These are phyloP conservation scores for Haliclona indistincta DNA, from an alignment of 37 sponge, comb jelly and placozoan genomes.

Conservation along the genomic window DNA sequence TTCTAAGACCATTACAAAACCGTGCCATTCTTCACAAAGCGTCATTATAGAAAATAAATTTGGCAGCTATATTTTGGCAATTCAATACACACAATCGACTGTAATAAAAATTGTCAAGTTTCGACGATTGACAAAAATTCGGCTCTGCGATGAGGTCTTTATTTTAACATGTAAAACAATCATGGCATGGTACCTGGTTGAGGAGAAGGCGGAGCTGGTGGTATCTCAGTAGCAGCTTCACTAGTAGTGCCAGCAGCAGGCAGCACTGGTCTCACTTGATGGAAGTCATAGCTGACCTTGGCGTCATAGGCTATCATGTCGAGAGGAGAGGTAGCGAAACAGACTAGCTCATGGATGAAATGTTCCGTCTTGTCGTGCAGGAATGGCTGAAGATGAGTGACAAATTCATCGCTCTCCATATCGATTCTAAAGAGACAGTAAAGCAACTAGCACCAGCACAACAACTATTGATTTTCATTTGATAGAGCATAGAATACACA, in stretches of 20 bases:
- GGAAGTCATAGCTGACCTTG: slow-evolving; percentile 56
- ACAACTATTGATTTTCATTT: no score
- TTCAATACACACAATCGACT: no score
- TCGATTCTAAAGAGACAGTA: slow-evolving; percentile 41
- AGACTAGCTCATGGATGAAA: slow-evolving; percentile 75
- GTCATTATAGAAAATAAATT: no score
- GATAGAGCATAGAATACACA: background rate
- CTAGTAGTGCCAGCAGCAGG: background rate
- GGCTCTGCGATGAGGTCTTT: no score
- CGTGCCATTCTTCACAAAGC: no score
- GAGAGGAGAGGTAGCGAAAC: slow-evolving; percentile 73
- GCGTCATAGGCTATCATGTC: slow-evolving; percentile 82
- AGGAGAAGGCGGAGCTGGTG: background rate
- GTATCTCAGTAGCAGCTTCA: background rate
- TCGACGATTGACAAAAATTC: no score
- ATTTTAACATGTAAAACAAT: no score
- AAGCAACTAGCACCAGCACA: no score
- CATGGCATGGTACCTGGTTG: background rate
- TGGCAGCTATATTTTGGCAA: no score
- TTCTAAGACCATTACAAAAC: no score
- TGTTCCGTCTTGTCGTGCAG: slow-evolving; percentile 66
- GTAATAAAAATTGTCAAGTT: no score
- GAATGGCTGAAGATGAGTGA: slow-evolving; percentile 62
- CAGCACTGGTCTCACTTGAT: background rate
- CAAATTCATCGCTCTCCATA: slow-evolving; percentile 60